Evolutionary conservation across 1,140 invertebrate genomes (phyloP).

Genomic region (Nylanderia fulva): DNA sequence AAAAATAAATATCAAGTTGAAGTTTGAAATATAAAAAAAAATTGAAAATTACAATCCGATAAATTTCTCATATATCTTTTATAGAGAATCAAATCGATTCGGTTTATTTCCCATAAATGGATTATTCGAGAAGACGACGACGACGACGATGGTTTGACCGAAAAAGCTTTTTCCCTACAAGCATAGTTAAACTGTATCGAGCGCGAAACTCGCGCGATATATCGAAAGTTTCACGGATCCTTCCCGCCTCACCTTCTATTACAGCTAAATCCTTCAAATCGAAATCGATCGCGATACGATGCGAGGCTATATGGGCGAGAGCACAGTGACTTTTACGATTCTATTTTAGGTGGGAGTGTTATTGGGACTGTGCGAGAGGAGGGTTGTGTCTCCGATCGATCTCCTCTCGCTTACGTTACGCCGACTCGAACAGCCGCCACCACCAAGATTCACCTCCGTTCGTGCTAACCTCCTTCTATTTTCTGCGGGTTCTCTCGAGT

Average conservation of each 20-base stretch:
- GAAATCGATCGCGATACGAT: constrained; percentile 46
- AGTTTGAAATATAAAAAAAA: not conserved
- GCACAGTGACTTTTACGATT: constrained; percentile 65
- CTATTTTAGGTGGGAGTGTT: constrained; percentile 45
- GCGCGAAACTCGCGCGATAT: constrained; percentile 25
- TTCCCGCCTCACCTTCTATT: constrained; percentile 7
- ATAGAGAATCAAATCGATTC: not conserved
- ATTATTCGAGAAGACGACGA: constrained; percentile 2
- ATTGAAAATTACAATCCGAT: not conserved
- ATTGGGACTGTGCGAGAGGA: constrained; percentile 14
- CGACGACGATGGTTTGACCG: constrained; percentile 13
- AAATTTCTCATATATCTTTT: not conserved
- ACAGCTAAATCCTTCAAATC: constrained; percentile 46
- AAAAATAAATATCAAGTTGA: not conserved
- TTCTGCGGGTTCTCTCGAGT: constrained; percentile 35
- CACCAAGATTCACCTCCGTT: constrained; percentile 32
- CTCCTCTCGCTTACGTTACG: constrained; percentile 25
- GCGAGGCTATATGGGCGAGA: constrained; percentile 17
- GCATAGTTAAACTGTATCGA: constrained; percentile 39
- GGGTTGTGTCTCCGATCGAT: constrained; percentile 62
- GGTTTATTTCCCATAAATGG: not conserved
- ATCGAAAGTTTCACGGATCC: constrained; percentile 8
- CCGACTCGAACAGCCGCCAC: not conserved
- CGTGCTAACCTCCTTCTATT: constrained; percentile 10
- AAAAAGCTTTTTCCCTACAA: not conserved